Percentiles rank a stretch among this genome's conserved stretches.
Conservation (phyloP, 2,888 invertebrate species). For the Leucozona laternaria region DNA sequence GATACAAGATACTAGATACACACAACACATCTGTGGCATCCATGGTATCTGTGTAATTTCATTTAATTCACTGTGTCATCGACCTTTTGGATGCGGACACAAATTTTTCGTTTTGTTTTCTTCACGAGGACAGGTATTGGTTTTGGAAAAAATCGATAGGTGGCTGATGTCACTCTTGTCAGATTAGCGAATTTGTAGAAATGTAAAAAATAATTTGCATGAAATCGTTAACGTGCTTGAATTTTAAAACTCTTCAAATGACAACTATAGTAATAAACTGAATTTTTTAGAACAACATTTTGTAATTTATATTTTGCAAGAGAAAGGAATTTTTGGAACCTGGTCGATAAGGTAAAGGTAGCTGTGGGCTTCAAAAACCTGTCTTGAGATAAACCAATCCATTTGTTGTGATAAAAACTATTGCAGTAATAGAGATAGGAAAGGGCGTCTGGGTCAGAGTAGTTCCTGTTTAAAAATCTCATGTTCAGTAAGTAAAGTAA, state of each 20-base stretch:
- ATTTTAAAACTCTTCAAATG: background rate
- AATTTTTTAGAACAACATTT: no score
- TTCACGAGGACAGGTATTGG: conserved; percentile 23
- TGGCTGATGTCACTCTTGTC: background rate
- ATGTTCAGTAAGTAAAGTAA: no score
- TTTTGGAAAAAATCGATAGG: conserved; percentile 5
- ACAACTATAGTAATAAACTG: background rate
- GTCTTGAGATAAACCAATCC: no score
- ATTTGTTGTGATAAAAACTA: no score
- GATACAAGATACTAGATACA: conserved; percentile 14
- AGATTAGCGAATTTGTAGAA: background rate
- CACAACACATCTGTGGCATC: conserved; percentile 31
- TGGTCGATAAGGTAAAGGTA: no score
- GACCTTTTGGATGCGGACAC: conserved; percentile 62
- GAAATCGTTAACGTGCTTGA: background rate
- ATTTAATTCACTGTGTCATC: conserved; percentile 71
- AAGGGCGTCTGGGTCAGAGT: no score
- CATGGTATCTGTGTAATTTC: conserved; percentile 50
- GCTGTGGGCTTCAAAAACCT: no score
- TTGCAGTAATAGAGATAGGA: no score
- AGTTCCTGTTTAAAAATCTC: no score
- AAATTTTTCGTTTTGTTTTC: conserved; percentile 17
- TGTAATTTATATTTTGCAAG: no score
- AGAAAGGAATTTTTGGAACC: no score
- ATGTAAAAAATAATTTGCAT: background rate